These are phyloP conservation scores for Parthenolecanium corni DNA, from an alignment of 2,888 invertebrate genomes.

Conservation along the genomic window DNA sequence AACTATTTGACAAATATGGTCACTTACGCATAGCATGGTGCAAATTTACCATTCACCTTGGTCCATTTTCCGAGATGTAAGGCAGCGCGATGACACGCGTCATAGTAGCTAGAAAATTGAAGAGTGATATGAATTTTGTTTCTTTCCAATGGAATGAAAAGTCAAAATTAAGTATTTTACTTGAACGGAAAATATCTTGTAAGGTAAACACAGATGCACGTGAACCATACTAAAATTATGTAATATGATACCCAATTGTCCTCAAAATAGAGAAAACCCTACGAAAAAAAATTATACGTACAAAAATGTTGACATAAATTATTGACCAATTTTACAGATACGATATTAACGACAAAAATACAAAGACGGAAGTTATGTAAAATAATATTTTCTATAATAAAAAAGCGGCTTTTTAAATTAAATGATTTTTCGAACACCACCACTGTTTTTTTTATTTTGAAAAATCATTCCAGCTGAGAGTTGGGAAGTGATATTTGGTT, in stretches of 20 bases:
- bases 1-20: not conserved
- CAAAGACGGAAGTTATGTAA: too few relatives aligned
- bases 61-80: slow-evolving; percentile 77
- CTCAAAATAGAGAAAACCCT: slow-evolving; percentile 45
- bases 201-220: slow-evolving; percentile 64
- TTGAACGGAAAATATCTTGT: slow-evolving; percentile 48
- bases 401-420: too few relatives aligned
- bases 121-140: not conserved
- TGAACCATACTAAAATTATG: slow-evolving; percentile 69
- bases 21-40: slow-evolving; percentile 14
- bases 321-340: too few relatives aligned
- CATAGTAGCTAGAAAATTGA: slow-evolving; percentile 52
- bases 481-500: too few relatives aligned
- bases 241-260: slow-evolving; percentile 67
- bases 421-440: too few relatives aligned
- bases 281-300: too few relatives aligned
- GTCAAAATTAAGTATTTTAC: slow-evolving; percentile 35
- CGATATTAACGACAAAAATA: too few relatives aligned
- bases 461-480: too few relatives aligned
- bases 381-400: too few relatives aligned
- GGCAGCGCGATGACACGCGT: slow-evolving; percentile 79
- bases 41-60: slow-evolving; percentile 41
- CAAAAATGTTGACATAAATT: too few relatives aligned
- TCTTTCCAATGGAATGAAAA: not conserved
- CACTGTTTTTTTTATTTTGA: too few relatives aligned